Percentiles rank a stretch among this genome's conserved stretches.
These are phyloP conservation scores for Acheta domesticus DNA, from an alignment of 2,888 invertebrate genomes.

Conservation along the genomic window DNA sequence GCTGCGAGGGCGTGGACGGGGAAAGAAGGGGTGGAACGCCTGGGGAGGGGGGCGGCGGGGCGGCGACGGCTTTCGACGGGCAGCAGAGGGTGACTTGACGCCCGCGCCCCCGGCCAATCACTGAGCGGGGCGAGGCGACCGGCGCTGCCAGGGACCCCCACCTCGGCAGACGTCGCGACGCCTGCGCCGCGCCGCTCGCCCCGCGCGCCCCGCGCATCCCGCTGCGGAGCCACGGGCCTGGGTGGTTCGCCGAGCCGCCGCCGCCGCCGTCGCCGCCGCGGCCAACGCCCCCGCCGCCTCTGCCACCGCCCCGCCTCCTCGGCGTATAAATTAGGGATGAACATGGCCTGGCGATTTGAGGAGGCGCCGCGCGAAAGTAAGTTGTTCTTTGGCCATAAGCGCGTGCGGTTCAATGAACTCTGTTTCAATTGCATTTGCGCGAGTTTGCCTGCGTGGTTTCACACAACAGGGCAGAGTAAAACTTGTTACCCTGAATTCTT, in stretches of 20 bases:
- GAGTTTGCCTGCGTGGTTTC: no score
- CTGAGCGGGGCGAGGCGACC: not conserved
- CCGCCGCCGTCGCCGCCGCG: not conserved
- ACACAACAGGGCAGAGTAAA: no score
- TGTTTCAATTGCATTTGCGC: no score
- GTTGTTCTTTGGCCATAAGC: no score
- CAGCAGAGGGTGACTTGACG: slow-evolving; percentile 5
- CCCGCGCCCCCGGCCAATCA: not conserved
- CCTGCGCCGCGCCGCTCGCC: not conserved
- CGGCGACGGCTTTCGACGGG: not conserved
- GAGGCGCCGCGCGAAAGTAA: no score
- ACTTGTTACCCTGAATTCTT: no score
- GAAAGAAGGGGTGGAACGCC: not conserved
- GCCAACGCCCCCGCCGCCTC: not conserved
- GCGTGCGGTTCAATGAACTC: no score
- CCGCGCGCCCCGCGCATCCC: not conserved
- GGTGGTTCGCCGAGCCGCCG: not conserved
- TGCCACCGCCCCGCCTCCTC: not conserved
- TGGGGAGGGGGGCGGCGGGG: not conserved
- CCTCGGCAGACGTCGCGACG: not conserved
- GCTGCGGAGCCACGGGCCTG: not conserved
- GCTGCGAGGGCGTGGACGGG: not conserved
- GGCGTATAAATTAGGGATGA: no score
- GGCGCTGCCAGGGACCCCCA: not conserved
- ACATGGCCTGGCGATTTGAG: no score